Conservation (phyloP, 2,113 vertebrate genomes). For the Sander vitreus region DNA sequence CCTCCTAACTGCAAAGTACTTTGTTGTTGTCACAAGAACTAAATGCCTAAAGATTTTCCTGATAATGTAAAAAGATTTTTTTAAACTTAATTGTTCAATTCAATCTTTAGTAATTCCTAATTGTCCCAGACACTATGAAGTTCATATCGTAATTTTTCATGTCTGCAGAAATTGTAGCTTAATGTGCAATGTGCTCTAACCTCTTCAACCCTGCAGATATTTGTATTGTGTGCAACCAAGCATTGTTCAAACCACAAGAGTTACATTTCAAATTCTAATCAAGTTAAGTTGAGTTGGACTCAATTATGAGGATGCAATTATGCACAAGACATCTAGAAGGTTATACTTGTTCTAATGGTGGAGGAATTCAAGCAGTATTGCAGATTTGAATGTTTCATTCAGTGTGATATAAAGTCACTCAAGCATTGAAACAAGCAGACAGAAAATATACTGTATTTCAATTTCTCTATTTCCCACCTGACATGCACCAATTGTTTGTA, state of each 20-base stretch:
- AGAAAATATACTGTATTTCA: constrained; percentile 12
- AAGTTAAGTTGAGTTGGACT: neutral
- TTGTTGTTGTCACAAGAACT: neutral
- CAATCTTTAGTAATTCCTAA: neutral
- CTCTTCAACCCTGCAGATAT: neutral
- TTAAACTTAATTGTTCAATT: neutral
- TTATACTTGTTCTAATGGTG: neutral
- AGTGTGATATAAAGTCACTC: constrained; percentile 20
- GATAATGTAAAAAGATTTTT: neutral
- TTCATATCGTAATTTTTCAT: neutral
- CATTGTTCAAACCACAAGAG: neutral
- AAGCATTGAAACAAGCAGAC: constrained; percentile 23
- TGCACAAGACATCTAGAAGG: neutral
- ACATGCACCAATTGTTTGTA: constrained; percentile 2
- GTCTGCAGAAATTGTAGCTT: neutral
- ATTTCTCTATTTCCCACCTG: neutral
- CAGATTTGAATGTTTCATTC: constrained; percentile 18
- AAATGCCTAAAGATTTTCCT: neutral
- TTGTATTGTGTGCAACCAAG: constrained; percentile 47
- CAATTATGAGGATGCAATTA: neutral
- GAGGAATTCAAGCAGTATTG: neutral
- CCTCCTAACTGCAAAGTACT: neutral
- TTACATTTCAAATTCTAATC: neutral
- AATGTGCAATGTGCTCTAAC: neutral
- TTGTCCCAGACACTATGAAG: neutral